Percentiles rank a stretch among this genome's conserved stretches.
phyloP scores from a whole-genome alignment of 2,113 vertebrate species.

The Pithys albifrons region DNA sequence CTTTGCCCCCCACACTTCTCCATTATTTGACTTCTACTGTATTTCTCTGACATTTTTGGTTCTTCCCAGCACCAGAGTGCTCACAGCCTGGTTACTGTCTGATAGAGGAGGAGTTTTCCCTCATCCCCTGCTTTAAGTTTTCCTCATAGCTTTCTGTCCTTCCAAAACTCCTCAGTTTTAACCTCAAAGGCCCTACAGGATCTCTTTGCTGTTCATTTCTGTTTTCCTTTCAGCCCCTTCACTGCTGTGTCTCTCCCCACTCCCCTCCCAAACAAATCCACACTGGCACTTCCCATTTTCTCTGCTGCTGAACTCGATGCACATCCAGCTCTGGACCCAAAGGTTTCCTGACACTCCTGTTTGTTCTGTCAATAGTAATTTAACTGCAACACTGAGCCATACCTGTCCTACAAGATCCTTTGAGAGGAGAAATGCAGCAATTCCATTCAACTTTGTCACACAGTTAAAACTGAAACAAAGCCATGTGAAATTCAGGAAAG shows the following conservation, averaged over 20 bases:
- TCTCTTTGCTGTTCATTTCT: not conserved
- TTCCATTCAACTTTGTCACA: not conserved
- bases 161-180: not conserved
- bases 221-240: not conserved
- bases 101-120: not conserved
- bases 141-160: not conserved
- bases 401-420: not conserved
- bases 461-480: not conserved
- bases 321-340: not conserved
- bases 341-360: not conserved
- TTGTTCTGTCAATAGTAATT: not conserved
- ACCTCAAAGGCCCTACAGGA: not conserved
- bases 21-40: not conserved
- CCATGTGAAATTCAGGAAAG: not conserved
- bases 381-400: not conserved
- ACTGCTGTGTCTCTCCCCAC: not conserved
- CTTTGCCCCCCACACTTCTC: not conserved
- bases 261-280: not conserved
- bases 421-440: not conserved
- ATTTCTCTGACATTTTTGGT: not conserved
- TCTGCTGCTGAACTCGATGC: not conserved
- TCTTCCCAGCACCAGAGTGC: not conserved
- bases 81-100: not conserved
- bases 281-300: not conserved
- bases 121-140: not conserved